Evolutionary conservation across 1,140 invertebrate species (phyloP).

Genomic region (Trichogramma pretiosum): DNA sequence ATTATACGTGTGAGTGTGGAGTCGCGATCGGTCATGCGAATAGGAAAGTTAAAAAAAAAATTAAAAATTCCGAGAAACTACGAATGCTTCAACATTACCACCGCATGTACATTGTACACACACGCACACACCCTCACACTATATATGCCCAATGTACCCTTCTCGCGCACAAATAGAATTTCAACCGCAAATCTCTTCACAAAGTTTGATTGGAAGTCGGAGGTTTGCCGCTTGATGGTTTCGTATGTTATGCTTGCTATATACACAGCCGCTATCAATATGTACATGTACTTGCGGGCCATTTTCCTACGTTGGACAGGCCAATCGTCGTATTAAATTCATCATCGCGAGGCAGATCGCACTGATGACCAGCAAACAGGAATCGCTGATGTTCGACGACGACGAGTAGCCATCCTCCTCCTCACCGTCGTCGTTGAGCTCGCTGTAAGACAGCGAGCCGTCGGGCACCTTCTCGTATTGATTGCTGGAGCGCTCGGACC

Average conservation of each 20-base stretch:
- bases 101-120: too few species aligned
- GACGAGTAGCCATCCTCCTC: background rate
- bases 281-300: background rate
- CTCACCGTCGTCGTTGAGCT: slow-evolving; percentile 24
- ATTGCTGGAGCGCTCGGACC: slow-evolving; percentile 31
- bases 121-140: too few species aligned
- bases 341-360: too few species aligned
- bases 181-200: slow-evolving; percentile 4
- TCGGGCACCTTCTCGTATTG: slow-evolving; percentile 31
- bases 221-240: slow-evolving; percentile 14
- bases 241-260: too few species aligned
- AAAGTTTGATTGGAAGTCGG: slow-evolving; percentile 24
- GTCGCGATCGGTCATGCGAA: too few species aligned
- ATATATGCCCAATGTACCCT: too few species aligned
- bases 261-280: slow-evolving; percentile 3
- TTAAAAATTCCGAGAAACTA: too few species aligned
- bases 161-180: slow-evolving; percentile 11
- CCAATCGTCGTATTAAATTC: slow-evolving; percentile 27
- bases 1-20: too few species aligned
- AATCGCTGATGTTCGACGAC: background rate
- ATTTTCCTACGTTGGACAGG: slow-evolving; percentile 27
- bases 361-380: too few species aligned
- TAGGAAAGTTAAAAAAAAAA: too few species aligned
- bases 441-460: slow-evolving; percentile 34
- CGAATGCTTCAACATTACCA: too few species aligned